phyloP scores from a whole-genome alignment of 2,888 invertebrate species.

The Cantharis nigra region DNA sequence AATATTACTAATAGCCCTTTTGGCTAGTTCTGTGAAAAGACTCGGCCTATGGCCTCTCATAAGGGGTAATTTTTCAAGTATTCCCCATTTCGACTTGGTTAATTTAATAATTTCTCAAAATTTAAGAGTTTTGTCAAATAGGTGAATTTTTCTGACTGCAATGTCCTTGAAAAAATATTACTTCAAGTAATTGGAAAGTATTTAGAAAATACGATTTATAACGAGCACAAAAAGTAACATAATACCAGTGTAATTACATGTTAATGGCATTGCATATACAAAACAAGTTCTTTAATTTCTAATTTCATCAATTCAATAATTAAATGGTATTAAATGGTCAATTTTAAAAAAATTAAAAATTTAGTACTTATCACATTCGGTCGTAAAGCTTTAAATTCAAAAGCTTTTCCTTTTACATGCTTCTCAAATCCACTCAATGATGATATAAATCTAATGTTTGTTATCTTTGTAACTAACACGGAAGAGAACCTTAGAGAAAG shows the following conservation, averaged over 20 bases:
- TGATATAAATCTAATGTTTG: neutral
- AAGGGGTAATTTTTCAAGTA: too few species aligned
- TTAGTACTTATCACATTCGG: neutral
- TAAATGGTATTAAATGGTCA: neutral
- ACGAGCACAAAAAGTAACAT: neutral
- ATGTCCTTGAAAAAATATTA: neutral
- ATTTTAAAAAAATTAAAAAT: neutral
- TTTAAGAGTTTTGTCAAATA: too few species aligned
- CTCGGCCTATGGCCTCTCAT: too few species aligned
- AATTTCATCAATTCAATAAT: neutral
- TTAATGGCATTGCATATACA: neutral
- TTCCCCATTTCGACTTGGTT: too few species aligned
- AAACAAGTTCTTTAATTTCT: neutral
- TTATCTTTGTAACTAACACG: neutral
- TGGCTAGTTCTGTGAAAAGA: too few species aligned
- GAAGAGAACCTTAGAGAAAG: neutral
- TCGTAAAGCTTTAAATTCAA: neutral
- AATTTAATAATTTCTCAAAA: too few species aligned
- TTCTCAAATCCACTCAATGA: neutral
- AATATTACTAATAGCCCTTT: too few species aligned
- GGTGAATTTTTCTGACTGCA: neutral
- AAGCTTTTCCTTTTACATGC: neutral
- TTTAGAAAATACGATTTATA: neutral
- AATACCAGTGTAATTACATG: neutral
- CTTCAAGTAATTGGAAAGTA: neutral